A percentile compares a stretch with the other conserved stretches of the same genome.
Evolutionary conservation across 2,888 invertebrate genomes (phyloP).

Genomic region (Aleiodes testaceus): DNA sequence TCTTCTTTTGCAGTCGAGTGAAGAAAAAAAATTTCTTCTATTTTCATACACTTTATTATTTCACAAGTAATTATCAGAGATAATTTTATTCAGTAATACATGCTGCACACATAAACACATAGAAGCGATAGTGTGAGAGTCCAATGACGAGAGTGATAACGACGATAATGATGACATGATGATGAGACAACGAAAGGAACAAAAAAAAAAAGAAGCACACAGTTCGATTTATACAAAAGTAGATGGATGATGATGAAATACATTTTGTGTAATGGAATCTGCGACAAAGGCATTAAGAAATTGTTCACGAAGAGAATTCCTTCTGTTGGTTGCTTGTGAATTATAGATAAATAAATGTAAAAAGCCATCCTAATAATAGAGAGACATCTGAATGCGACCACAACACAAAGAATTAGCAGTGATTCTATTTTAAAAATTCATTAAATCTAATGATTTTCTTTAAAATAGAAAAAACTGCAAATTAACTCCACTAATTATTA

Average conservation of each 20-base stretch:
- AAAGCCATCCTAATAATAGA: conserved; percentile 23
- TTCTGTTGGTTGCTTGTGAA: conserved; percentile 15
- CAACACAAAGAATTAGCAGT: conserved; percentile 8
- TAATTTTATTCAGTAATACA: conserved; percentile 3
- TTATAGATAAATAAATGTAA: background rate
- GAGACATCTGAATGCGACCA: conserved; percentile 8
- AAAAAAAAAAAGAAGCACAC: background rate
- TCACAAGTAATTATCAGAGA: conserved; percentile 18
- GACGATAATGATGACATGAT: conserved; percentile 36
- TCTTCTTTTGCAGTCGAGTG: background rate
- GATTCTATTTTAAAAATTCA: too few relatives aligned
- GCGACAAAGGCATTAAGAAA: conserved; percentile 14
- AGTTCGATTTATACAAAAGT: background rate
- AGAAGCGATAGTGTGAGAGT: conserved; percentile 33
- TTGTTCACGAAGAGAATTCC: background rate
- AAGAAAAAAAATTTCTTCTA: conserved; percentile 4
- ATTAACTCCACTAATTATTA: background rate
- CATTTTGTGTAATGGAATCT: background rate
- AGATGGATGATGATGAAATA: background rate
- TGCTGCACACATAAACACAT: conserved; percentile 27
- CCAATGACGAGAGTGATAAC: conserved; percentile 32
- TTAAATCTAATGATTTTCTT: too few relatives aligned
- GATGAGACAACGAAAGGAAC: conserved; percentile 10
- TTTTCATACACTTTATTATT: conserved; percentile 20
- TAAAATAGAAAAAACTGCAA: background rate